Evolutionary conservation across 2,113 vertebrate genomes (phyloP), one percentile per base, ranked within the genome.

Genomic region (Hyla sarda): DNA sequence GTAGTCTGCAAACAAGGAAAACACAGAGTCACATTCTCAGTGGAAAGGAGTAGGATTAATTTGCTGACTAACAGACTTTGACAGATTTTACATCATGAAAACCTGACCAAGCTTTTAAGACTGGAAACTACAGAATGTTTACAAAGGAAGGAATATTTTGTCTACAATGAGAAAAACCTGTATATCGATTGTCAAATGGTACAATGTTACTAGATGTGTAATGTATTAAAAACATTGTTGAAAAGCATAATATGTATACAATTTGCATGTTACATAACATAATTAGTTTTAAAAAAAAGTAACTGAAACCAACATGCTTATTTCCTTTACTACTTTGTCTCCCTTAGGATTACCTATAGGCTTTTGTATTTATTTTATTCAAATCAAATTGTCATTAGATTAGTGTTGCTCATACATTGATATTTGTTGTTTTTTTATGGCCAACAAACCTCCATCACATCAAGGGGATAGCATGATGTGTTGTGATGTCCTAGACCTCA

Each of bases 11-110:
- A 67, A 48, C 56, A 82, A 30, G 41, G 30, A 77, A 52, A 50
- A 71, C 62, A 69, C 10, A 41, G 16, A 48, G 45, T 71, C 45
- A 82, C 28, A 71, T 71, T 82, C 47, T 34, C 47, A 45, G 23
- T 50, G 48, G 25, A 82, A 54, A 21, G 25, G 9, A 71, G 13
- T n/a, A 71, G 45, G 65, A 82, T 82, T 82, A 32, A 82, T 71
- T 82, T 71, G 62, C 62, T 71, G n/a, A 52, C 62, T 82, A 71
- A 52, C 41, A 82, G 81, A 54, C 65, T 65, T 82, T 82, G 81
- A 71, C 81, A 82, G 62, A 82, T 52, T 82, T 65, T 54, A 37
- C 48, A 71, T 67, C 41, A 71, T n/a, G 62, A 71, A 82, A 82
- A 32, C 25, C 48, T 77, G 75, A 77, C 75, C 50, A 54, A 77